These are phyloP conservation scores for Drosophila carrolli DNA, from an alignment of 1,140 invertebrate species.

Conservation along the genomic window DNA sequence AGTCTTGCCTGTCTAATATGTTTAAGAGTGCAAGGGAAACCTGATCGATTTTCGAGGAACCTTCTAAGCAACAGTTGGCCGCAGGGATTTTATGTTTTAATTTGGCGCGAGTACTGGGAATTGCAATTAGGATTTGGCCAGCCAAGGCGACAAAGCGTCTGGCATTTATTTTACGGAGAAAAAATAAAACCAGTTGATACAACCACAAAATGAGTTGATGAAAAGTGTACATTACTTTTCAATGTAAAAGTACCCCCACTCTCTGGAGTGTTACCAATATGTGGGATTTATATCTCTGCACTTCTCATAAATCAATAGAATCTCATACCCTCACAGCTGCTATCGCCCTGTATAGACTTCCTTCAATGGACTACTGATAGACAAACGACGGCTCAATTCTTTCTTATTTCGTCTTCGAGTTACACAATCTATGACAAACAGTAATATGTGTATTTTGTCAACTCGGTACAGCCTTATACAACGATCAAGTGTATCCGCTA, in stretches of 20 bases:
- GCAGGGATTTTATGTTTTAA: slow-evolving; percentile 48
- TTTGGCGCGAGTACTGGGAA: slow-evolving; percentile 56
- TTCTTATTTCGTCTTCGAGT: slow-evolving; percentile 51
- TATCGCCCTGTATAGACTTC: slow-evolving; percentile 1
- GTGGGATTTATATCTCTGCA: slow-evolving; percentile 30
- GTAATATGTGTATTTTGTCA: slow-evolving; percentile 35
- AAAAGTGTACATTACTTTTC: neutral
- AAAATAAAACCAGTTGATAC: slow-evolving; percentile 4
- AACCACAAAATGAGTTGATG: slow-evolving; percentile 1
- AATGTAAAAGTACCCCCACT: slow-evolving; percentile 1
- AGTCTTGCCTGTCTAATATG: slow-evolving; percentile 39
- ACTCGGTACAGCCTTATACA: slow-evolving; percentile 42
- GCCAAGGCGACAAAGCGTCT: slow-evolving; percentile 57
- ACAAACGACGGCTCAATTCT: slow-evolving; percentile 51
- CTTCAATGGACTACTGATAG: slow-evolving; percentile 39
- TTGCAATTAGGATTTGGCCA: slow-evolving; percentile 22
- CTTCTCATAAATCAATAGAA: slow-evolving; percentile 19
- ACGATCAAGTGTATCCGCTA: slow-evolving; percentile 38
- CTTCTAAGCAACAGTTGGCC: slow-evolving; percentile 53
- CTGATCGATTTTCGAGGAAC: slow-evolving; percentile 58
- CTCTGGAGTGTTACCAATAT: too few species aligned
- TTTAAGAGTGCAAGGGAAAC: slow-evolving; percentile 52
- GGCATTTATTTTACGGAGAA: slow-evolving; percentile 1
- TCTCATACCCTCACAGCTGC: slow-evolving; percentile 30
- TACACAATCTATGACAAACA: slow-evolving; percentile 71